phyloP scores from a whole-genome alignment of 2,113 vertebrate species.

The Lagopus leucura region DNA sequence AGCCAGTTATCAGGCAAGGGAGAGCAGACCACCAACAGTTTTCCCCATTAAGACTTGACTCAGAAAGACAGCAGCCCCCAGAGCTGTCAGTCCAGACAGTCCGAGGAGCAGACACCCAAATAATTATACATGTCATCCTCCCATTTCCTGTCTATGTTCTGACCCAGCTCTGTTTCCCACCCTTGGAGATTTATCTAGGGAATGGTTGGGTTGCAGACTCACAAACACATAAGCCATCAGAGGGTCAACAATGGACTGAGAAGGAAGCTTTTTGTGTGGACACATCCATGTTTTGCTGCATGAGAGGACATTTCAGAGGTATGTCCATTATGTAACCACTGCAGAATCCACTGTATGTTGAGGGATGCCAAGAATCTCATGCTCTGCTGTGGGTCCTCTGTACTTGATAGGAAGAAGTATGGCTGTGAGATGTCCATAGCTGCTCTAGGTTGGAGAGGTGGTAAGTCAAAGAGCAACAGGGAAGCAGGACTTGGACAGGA shows the following conservation, averaged over 20 bases:
- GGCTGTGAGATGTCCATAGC: background rate
- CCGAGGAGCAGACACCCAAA: constrained; percentile 39
- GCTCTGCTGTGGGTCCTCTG: background rate
- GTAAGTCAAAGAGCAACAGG: background rate
- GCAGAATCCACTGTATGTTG: background rate
- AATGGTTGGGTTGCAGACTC: constrained; percentile 27
- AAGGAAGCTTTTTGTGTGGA: background rate
- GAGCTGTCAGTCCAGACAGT: constrained; percentile 34
- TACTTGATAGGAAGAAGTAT: background rate
- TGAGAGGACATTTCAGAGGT: background rate
- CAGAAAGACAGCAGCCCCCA: background rate
- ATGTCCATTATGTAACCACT: background rate
- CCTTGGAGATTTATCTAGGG: constrained; percentile 28
- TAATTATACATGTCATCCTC: background rate
- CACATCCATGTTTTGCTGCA: background rate
- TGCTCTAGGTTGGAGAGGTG: background rate
- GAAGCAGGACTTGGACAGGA: background rate
- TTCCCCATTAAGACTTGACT: background rate
- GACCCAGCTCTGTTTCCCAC: constrained; percentile 54
- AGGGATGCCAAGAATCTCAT: background rate
- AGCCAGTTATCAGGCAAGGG: background rate
- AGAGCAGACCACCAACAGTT: constrained; percentile 49
- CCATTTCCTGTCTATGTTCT: constrained; percentile 53
- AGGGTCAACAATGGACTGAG: background rate
- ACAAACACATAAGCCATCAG: background rate